These are phyloP conservation scores for Lacerta bilineata DNA, from an alignment of 2,797 vertebrate species.

Conservation along the genomic window DNA sequence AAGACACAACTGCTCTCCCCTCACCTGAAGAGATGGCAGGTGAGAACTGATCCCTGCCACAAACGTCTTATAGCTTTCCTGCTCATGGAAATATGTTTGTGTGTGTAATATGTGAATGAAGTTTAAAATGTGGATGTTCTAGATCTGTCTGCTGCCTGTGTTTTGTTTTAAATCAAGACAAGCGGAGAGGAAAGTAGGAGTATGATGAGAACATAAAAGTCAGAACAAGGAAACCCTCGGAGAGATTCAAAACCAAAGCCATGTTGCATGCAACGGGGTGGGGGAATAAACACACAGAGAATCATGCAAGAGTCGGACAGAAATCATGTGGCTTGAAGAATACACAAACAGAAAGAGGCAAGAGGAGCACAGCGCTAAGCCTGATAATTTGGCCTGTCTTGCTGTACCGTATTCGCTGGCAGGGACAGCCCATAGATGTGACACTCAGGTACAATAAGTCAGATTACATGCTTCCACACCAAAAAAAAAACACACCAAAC, in stretches of 20 bases:
- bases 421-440: slow-evolving; percentile 93
- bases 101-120: slow-evolving; percentile 36
- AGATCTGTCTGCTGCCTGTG: slow-evolving; percentile 76
- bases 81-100: slow-evolving; percentile 10
- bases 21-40: slow-evolving; percentile 55
- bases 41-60: slow-evolving; percentile 68
- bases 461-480: slow-evolving; percentile 84
- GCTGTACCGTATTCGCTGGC: slow-evolving; percentile 71
- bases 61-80: slow-evolving; percentile 58
- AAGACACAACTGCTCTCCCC: slow-evolving; percentile 69
- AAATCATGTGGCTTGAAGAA: slow-evolving; percentile 63
- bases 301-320: slow-evolving; percentile 78
- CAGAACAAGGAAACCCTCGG: slow-evolving; percentile 76
- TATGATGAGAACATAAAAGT: slow-evolving; percentile 71
- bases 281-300: slow-evolving; percentile 63
- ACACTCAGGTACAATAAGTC: slow-evolving; percentile 90
- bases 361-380: slow-evolving; percentile 87
- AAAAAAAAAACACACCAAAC: slow-evolving; percentile 42
- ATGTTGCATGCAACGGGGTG: slow-evolving; percentile 78
- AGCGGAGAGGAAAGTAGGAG: slow-evolving; percentile 59
- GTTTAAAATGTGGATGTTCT: slow-evolving; percentile 57
- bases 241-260: slow-evolving; percentile 76
- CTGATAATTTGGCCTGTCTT: slow-evolving; percentile 77
- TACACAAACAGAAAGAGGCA: slow-evolving; percentile 74
- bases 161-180: slow-evolving; percentile 57